These are phyloP conservation scores for Ranitomeya variabilis DNA, from an alignment of 2,113 vertebrate genomes.

Conservation along the genomic window DNA sequence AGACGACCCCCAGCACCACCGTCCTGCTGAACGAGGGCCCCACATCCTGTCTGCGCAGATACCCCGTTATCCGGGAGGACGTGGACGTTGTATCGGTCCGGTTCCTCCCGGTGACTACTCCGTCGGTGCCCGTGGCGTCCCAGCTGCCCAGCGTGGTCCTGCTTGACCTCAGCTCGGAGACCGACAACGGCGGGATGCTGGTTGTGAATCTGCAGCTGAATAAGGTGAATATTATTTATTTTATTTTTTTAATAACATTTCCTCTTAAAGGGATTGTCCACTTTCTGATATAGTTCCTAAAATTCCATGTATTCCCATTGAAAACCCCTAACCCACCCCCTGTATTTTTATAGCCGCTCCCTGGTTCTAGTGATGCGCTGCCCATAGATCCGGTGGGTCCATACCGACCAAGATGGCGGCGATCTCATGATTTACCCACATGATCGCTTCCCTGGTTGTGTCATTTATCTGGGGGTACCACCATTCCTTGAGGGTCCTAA, in stretches of 20 bases:
- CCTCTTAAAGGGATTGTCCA: background rate
- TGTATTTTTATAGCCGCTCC: too few species aligned
- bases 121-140: conserved; percentile 69
- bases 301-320: too few species aligned
- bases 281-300: too few species aligned
- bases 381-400: too few species aligned
- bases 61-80: conserved; percentile 82
- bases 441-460: too few species aligned
- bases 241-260: too few species aligned
- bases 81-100: conserved; percentile 83
- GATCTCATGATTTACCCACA: too few species aligned
- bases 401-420: too few species aligned
- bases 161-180: conserved; percentile 75
- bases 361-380: too few species aligned
- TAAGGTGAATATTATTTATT: conserved; percentile 67
- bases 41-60: conserved; percentile 73
- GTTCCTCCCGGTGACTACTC: conserved; percentile 75
- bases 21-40: conserved; percentile 29
- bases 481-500: too few species aligned
- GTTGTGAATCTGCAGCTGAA: conserved; percentile 81
- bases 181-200: conserved; percentile 85
- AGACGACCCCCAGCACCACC: background rate
- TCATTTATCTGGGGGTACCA: too few species aligned
- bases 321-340: too few species aligned
- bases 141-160: conserved; percentile 75